Base-by-base conservation (phyloP, 2,888 invertebrate species). In the Drosophila paranaensis region DNA sequence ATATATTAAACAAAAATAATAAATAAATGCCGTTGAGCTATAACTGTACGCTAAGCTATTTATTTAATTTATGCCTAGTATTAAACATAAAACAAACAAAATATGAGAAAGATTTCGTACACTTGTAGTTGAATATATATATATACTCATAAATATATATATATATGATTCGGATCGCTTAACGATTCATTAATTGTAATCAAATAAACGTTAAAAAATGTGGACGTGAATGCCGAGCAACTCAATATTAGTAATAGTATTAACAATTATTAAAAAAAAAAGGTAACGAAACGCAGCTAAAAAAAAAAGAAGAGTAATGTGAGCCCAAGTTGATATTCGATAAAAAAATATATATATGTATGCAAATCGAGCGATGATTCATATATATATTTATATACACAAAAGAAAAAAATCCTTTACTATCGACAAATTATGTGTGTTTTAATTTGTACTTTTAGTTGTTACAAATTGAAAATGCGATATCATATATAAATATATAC, bases 31-130 rank as follows among this genome's bases (percentile, higher is more conserved):
- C 79, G 71, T 78, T 76, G 81, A 77, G 88, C 82, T 88, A 78
- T 71, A 80, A 77, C 70, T 79, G 82, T 87, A 84, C 71, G 85
- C 88, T 84, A 84, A 84, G 83, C 83, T 84, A 84, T 84, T 84
- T 84, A 84, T 84, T 84, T 84, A 76, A 84, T 88, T 88, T 84
- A 84, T 84, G 83, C 76, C 58, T 84, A 88, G 88, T 84, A 88
- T 88, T 88, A 85, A 83, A 77, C 46, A 68, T 74, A 57, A 73
- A 66, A 37, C 53, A 48, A 39, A 64, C 48, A 30, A 66, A 50
- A 63, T 37, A 39, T 30, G 25, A 54, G 46, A n/a, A 56, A 25
- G 80, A 85, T 80, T 85, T 69, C 76, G 61, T 79, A 72, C 57
- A 78, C 74, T 82, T 82, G 85, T 88, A 82, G 83, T 82, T 80